Evolutionary conservation across 2,113 vertebrate genomes (phyloP), one percentile per base, ranked within the genome.

Genomic region (Nanorana parkeri): DNA sequence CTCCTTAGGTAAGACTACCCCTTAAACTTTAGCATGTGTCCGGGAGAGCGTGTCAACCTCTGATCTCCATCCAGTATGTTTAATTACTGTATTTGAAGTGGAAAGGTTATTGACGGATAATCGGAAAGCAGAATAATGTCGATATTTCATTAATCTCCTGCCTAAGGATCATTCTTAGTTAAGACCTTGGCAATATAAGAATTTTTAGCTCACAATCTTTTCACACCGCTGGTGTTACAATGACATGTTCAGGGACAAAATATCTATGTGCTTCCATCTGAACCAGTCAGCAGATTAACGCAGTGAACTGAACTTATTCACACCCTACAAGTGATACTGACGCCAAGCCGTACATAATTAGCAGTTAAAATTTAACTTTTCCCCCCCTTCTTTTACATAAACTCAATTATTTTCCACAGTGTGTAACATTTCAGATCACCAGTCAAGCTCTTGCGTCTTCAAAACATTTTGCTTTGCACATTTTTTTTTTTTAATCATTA

Each of bases 361-460:
- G 52, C 52, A 73, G 69, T 55, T 73, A 73, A 56, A 73, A 73
- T 52, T 56, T 56, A 73, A 29, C 69, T 73, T 73, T 73, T 73
- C 19, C 17, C 17, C 10, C 41, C 23, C 17, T 36, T 29, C 26
- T 55, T 54, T 73, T 73, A 20, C 26, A 73, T 52, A 73, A 73
- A 73, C 51, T 55, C 11, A 73, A 73, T 73, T 28, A 19, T 73
- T 56, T 55, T 51, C 54, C 24, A 55, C 5, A 19, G 69, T 29
- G 17, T 73, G 24, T 73, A 24, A 72, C 52, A 73, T 55, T 56
- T 28, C 15, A n/a, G 56, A 55, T 26, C 26, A 21, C 11, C 47
- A 55, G 69, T 56, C 52, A 32, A 56, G 24, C 26, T 54, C 24
- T 13, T 23, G 51, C 54, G 51, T 56, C 41, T 41, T 10, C 8